Conservation (phyloP, 1,140 invertebrate genomes). For the Cephus cinctus region DNA sequence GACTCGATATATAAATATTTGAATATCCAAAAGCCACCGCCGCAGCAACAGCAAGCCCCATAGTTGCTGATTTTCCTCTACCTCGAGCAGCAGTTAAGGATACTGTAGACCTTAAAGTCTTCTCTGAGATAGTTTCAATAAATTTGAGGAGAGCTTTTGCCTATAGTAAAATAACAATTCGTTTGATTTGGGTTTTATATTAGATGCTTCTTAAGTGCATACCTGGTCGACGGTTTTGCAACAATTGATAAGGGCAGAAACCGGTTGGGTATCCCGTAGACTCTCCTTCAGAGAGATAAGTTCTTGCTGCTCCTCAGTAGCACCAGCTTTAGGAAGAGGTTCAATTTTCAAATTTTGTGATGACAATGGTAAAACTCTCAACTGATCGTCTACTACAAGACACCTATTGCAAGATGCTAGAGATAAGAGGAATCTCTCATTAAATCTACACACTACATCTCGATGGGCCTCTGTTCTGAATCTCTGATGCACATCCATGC, state of each 20-base stretch:
- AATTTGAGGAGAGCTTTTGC: slow-evolving; percentile 91
- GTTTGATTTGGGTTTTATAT: neutral
- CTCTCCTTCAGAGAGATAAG: slow-evolving; percentile 73
- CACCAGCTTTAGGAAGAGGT: slow-evolving; percentile 59
- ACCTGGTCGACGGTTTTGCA: slow-evolving; percentile 94
- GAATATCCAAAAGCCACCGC: slow-evolving; percentile 89
- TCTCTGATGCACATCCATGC: slow-evolving; percentile 98
- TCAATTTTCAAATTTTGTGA: slow-evolving; percentile 81
- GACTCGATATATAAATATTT: slow-evolving; percentile 98
- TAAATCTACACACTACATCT: slow-evolving; percentile 91
- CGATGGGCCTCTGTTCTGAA: slow-evolving; percentile 92
- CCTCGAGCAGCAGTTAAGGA: slow-evolving; percentile 95
- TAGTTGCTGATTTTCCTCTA: slow-evolving; percentile 95
- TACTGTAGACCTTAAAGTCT: slow-evolving; percentile 85
- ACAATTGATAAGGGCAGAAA: slow-evolving; percentile 84
- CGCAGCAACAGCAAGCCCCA: slow-evolving; percentile 90
- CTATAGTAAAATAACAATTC: slow-evolving; percentile 43
- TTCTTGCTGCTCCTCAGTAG: slow-evolving; percentile 58
- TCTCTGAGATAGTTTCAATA: slow-evolving; percentile 94
- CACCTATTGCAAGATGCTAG: slow-evolving; percentile 85
- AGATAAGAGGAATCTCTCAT: slow-evolving; percentile 94
- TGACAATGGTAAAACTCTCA: slow-evolving; percentile 90
- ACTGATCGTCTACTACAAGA: slow-evolving; percentile 91
- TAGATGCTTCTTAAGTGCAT: slow-evolving; percentile 10
- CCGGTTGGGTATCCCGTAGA: slow-evolving; percentile 85